Percentiles rank a stretch among this genome's conserved stretches.
These are phyloP conservation scores for Vulpes vulpes DNA, from an alignment of 2,113 vertebrate species.

Conservation along the genomic window DNA sequence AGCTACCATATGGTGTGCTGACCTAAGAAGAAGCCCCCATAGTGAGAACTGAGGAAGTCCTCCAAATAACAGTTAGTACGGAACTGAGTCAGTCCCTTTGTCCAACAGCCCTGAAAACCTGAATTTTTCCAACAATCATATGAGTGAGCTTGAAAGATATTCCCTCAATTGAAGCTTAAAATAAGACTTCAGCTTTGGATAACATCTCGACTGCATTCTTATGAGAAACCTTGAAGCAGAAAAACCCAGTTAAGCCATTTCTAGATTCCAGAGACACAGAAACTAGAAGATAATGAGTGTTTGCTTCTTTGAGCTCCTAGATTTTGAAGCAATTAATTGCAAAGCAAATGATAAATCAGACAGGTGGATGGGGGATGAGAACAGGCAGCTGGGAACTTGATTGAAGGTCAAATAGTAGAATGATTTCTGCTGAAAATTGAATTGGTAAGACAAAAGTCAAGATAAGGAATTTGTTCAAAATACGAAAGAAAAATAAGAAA, in stretches of 20 bases:
- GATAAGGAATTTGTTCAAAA: neutral
- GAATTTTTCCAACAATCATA: neutral
- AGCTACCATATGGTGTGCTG: neutral
- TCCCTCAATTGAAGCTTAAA: neutral
- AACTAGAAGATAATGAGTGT: neutral
- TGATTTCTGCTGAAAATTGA: neutral
- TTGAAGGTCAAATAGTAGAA: neutral
- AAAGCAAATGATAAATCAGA: neutral
- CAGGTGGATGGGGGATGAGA: too few species aligned
- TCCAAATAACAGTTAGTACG: neutral
- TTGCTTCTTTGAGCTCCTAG: neutral
- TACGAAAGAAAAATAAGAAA: neutral
- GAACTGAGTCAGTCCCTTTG: neutral
- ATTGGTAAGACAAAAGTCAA: neutral
- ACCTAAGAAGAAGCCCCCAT: neutral
- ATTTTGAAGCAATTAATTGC: neutral
- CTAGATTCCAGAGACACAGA: neutral
- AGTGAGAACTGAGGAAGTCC: neutral
- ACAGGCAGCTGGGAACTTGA: neutral
- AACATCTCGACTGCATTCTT: neutral
- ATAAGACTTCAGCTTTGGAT: neutral
- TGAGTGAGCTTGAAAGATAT: neutral
- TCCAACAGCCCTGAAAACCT: neutral
- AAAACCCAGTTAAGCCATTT: neutral
- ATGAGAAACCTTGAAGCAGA: neutral